phyloP scores from a whole-genome alignment of 2,888 invertebrate genomes.

The Rotaria magnacalcarata region DNA sequence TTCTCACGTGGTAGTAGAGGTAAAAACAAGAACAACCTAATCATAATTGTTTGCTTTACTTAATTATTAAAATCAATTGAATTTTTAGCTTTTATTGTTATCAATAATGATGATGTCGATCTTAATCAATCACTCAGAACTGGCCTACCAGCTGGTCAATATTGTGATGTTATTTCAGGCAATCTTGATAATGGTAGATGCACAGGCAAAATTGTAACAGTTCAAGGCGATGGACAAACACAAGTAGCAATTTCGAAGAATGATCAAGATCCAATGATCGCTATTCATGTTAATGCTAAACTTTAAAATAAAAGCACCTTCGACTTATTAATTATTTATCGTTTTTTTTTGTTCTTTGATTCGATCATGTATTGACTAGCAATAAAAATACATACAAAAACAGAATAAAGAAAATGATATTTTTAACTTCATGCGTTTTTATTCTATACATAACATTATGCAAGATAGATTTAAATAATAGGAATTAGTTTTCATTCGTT shows the following conservation, averaged over 20 bases:
- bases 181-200: slow-evolving; percentile 47
- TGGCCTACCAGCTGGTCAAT: slow-evolving; percentile 55
- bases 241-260: slow-evolving; percentile 50
- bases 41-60: too few relatives aligned
- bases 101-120: slow-evolving; percentile 51
- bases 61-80: too few relatives aligned
- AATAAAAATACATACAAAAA: neutral
- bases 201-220: slow-evolving; percentile 51
- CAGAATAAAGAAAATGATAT: neutral
- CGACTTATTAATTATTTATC: too few relatives aligned
- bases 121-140: slow-evolving; percentile 53
- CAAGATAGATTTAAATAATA: slow-evolving; percentile 1
- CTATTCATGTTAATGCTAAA: slow-evolving; percentile 52
- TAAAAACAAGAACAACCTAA: neutral
- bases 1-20: slow-evolving; percentile 54
- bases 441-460: neutral
- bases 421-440: neutral
- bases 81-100: slow-evolving; percentile 52
- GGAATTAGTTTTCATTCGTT: neutral
- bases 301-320: neutral
- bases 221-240: slow-evolving; percentile 52
- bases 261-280: slow-evolving; percentile 52
- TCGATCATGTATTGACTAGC: slow-evolving; percentile 1
- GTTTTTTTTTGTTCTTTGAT: too few relatives aligned
- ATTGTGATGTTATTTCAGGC: slow-evolving; percentile 57